Evolutionary conservation across 2,797 vertebrate species (phyloP).

Genomic region (Schizothorax lantsangensis): DNA sequence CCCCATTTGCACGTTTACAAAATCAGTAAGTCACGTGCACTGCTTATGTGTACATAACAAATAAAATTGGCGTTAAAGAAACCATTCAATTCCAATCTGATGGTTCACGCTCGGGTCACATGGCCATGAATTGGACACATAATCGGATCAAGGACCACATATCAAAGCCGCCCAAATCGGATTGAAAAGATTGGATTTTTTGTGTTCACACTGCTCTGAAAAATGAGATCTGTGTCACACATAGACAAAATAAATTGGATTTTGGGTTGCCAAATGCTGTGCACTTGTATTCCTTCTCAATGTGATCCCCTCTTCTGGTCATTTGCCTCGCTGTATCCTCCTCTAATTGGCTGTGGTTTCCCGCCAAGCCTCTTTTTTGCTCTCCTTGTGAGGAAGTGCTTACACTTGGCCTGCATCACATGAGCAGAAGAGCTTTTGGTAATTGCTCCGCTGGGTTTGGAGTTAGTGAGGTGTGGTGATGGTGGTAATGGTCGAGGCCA

Average conservation of each 20-base stretch:
- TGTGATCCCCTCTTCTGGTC: conserved; percentile 19
- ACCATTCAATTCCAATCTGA: background rate
- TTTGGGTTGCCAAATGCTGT: background rate
- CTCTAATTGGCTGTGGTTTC: conserved; percentile 50
- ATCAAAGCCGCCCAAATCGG: conserved; percentile 15
- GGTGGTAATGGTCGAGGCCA: conserved; percentile 45
- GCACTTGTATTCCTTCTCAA: conserved; percentile 11
- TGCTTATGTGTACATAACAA: background rate
- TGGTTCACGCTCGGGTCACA: background rate
- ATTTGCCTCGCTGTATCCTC: conserved; percentile 15
- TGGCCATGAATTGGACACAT: background rate
- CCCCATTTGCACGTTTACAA: background rate
- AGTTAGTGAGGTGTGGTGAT: conserved; percentile 48
- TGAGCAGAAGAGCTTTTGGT: conserved; percentile 48
- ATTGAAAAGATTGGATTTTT: conserved; percentile 35
- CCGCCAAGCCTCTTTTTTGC: background rate
- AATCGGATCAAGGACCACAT: conserved; percentile 5
- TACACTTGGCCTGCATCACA: conserved; percentile 25
- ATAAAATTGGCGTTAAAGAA: background rate
- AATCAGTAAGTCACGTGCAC: background rate
- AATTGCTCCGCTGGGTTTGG: conserved; percentile 55
- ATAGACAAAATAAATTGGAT: background rate
- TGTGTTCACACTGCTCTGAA: conserved; percentile 21
- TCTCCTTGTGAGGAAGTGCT: background rate
- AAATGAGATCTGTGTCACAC: conserved; percentile 23